Base-by-base conservation (phyloP, 2,797 vertebrate genomes). In the Acrocephalus scirpaceus region DNA sequence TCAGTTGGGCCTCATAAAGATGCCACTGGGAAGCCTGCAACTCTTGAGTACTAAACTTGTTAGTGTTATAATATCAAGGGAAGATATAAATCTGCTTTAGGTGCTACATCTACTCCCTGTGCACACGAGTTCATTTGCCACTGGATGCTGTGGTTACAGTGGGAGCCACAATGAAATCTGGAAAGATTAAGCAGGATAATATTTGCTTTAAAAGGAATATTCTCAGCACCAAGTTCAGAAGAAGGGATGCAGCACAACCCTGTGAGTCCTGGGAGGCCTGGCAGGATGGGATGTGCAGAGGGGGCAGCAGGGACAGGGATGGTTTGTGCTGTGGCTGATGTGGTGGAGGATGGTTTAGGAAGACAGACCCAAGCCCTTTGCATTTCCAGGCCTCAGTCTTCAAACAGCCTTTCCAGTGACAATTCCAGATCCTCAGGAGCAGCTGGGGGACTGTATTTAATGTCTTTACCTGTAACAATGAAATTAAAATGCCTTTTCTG, bases 1-100 rank as follows among this genome's bases (percentile, higher is more conserved):
- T 96, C 95, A 97, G 90, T 65, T 80, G 95, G 94, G 90, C 75
- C 90, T 91, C 90, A 61, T 96, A 97, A 97, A 97, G 96, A 97
- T 93, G 95, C 95, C 89, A 93, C 42, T 22, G 90, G 90, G 84
- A 97, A 97, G 97, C 85, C 84, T 91, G 92, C 95, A 90, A 92
- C 77, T 96, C 93, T 88, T 56, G 80, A 96, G 81, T 45, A 60
- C 90, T 96, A 53, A 96, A 85, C 93, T 96, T 97, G 96, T 93
- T 97, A 97, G 89, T 94, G 82, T 97, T 96, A 76, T 7, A 69
- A 81, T 75, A 96, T 47, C 95, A 78, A 40, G 88, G 91, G 93
- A 96, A 74, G 75, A 8, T 57, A 88, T 96, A 97, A 96, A 97
- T 97, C 96, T 95, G 38, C 1, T 93, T 66, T 74, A 86, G 73